Evolutionary conservation across 2,797 vertebrate species (phyloP).

Genomic region (Mormyrus hasselquistii): DNA sequence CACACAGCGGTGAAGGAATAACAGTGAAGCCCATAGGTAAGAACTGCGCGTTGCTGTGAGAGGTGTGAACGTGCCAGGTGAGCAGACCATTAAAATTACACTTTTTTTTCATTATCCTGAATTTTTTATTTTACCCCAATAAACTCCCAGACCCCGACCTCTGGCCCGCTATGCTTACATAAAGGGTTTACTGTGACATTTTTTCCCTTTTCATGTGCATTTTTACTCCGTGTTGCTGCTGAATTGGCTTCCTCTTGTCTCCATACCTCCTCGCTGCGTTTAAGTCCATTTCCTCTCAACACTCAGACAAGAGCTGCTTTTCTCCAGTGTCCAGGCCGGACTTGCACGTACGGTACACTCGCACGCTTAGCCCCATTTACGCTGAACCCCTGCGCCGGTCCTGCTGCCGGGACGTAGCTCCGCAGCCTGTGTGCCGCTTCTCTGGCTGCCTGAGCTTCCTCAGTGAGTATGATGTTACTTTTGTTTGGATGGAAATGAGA

Average conservation of each 20-base stretch:
- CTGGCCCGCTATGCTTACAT: background rate
- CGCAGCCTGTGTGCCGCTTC: background rate
- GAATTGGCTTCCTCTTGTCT: background rate
- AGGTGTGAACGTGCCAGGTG: background rate
- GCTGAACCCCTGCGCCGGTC: background rate
- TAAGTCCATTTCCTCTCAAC: background rate
- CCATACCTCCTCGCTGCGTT: background rate
- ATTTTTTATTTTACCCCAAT: background rate
- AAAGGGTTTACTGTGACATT: background rate
- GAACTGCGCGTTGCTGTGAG: background rate
- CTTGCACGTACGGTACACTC: background rate
- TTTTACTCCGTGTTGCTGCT: background rate
- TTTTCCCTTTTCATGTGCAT: background rate
- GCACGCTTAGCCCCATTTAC: background rate
- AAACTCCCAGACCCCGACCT: background rate
- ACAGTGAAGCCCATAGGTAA: background rate
- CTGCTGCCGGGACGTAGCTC: background rate
- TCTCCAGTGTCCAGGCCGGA: background rate
- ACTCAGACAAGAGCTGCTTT: background rate
- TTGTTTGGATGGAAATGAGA: background rate
- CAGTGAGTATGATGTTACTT: constrained; percentile 2
- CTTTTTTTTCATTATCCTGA: background rate
- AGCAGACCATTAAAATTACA: background rate
- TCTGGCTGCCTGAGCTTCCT: background rate
- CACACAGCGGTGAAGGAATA: background rate